Evolutionary conservation across 2,113 vertebrate genomes (phyloP), one percentile per base, ranked within the genome.

Genomic region (Nannobrachium achirus): DNA sequence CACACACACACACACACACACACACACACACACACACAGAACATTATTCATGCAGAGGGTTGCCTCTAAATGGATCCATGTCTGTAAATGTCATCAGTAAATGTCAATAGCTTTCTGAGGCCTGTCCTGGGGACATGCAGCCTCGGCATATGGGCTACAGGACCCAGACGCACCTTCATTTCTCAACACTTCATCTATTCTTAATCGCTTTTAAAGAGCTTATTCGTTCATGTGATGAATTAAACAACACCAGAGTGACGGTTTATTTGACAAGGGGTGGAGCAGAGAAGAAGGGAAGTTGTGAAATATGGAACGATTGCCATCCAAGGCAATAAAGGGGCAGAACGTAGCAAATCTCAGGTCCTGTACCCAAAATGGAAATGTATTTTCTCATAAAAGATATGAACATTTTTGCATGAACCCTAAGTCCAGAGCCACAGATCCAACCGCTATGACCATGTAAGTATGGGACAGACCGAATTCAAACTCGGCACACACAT

Each of bases 81-180:
- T 83, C 80, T 81, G 73, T 82, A 89, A 89, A 89, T 87, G 83
- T 84, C 80, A 90, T 75, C 75, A 77, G 71, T 79, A 89, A 91
- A 91, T 87, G 89, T 88, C 88, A 88, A 86, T 81, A 80, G 80
- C 82, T 79, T 87, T 89, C 71, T 80, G 69, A 70, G 69, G 71
- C 73, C 65, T 74, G 75, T 80, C 83, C 75, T 5, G 64, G 72
- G 80, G 77, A 85, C 66, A 82, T 77, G 44, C 19, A 66, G 67
- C 66, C 64, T 16, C 71, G 56, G 73, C 68, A 76, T 71, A 75
- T 63, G 68, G 33, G 71, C 68, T 6, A 7, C 20, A 8, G 73
- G 66, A 80, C 55, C 19, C 14, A 63, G 52, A 63, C 18, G 6
- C 59, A 69, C 63, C 80, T 85, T 69, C 51, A 76, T 72, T 81